phyloP scores from a whole-genome alignment of 1,140 invertebrate genomes.

The Eumeta japonica region DNA sequence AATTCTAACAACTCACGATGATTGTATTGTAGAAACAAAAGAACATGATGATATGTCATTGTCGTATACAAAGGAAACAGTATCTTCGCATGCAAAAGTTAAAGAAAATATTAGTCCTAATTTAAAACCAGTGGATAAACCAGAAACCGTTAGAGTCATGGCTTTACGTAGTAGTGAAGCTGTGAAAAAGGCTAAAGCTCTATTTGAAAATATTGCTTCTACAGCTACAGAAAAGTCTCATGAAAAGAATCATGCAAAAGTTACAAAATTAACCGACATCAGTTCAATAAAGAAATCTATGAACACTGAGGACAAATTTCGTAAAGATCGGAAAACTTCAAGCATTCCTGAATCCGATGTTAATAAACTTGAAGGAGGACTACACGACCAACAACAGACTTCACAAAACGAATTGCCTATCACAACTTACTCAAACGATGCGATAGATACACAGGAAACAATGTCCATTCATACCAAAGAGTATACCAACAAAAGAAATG shows the following conservation, averaged over 20 bases:
- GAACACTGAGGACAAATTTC: constrained; percentile 33
- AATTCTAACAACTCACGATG: too few relatives aligned
- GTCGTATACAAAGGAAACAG: constrained; percentile 16
- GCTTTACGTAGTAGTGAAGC: constrained; percentile 59
- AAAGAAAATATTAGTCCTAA: constrained; percentile 20
- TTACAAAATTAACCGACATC: constrained; percentile 44
- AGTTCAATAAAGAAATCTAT: constrained; percentile 35
- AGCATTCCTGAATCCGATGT: constrained; percentile 20
- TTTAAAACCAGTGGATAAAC: constrained; percentile 23
- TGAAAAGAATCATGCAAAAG: constrained; percentile 21
- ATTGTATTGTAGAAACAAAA: too few relatives aligned
- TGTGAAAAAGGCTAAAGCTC: constrained; percentile 64
- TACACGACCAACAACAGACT: constrained; percentile 17
- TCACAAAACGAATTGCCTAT: constrained; percentile 10
- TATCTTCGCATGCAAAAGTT: constrained; percentile 20
- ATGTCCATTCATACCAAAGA: constrained; percentile 16
- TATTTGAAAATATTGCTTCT: constrained; percentile 65
- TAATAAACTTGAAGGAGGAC: not conserved
- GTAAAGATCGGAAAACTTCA: too few relatives aligned
- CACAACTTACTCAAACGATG: constrained; percentile 22
- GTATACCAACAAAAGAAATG: constrained; percentile 22
- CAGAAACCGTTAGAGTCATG: constrained; percentile 35
- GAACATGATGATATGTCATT: too few relatives aligned
- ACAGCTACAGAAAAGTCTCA: constrained; percentile 27
- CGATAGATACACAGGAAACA: constrained; percentile 24